These are phyloP conservation scores for Phortica magna DNA, from an alignment of 2,888 invertebrate genomes.

Conservation along the genomic window DNA sequence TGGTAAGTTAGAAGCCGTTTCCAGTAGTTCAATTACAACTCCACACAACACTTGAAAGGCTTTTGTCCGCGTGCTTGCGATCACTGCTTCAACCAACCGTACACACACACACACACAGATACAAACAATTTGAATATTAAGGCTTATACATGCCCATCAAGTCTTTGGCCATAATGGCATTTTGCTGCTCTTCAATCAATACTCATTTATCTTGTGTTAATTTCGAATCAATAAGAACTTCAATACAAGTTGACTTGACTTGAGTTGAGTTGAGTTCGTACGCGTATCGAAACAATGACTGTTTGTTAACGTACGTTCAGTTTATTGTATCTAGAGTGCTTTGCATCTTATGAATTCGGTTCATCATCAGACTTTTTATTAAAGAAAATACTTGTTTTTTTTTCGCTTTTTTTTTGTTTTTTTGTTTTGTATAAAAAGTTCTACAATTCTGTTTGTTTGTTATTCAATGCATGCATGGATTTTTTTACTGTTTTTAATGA, in stretches of 20 bases:
- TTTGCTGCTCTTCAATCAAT: slow-evolving; percentile 33
- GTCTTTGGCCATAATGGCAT: slow-evolving; percentile 11
- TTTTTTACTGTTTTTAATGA: neutral
- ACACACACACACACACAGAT: neutral
- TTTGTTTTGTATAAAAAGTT: neutral
- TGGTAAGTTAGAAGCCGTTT: slow-evolving; percentile 67
- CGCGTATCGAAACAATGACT: neutral
- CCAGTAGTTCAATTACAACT: slow-evolving; percentile 71
- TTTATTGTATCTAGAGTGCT: neutral
- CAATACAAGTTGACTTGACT: too few relatives aligned
- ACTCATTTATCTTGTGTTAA: slow-evolving; percentile 33
- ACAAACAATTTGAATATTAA: slow-evolving; percentile 6
- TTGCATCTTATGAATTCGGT: slow-evolving; percentile 18
- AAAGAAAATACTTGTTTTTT: slow-evolving; percentile 40
- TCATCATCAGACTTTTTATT: slow-evolving; percentile 48
- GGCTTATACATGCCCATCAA: slow-evolving; percentile 16
- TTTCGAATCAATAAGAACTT: slow-evolving; percentile 35
- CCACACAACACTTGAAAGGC: slow-evolving; percentile 59
- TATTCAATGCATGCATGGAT: neutral
- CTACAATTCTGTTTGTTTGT: neutral
- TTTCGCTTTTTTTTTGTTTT: slow-evolving; percentile 45
- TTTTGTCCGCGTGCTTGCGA: slow-evolving; percentile 54
- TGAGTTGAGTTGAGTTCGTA: slow-evolving; percentile 36
- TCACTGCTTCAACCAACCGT: slow-evolving; percentile 39
- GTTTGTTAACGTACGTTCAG: neutral